Evolutionary conservation across 2,113 vertebrate genomes (phyloP).

Genomic region (Chamaetylas fuelleborni): DNA sequence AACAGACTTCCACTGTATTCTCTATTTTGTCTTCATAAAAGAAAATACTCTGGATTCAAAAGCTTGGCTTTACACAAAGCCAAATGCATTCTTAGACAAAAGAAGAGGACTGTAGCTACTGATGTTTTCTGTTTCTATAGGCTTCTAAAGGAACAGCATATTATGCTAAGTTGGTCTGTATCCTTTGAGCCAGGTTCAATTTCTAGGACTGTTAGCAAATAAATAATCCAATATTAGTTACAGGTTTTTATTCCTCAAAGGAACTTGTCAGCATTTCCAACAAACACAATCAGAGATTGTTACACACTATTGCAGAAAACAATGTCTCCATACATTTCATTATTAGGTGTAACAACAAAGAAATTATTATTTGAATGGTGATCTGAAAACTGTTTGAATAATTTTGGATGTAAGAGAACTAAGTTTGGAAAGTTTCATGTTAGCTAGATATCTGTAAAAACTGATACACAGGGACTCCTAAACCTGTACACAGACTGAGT

Average conservation of each 20-base stretch:
- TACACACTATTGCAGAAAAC: not conserved
- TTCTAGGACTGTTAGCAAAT: not conserved
- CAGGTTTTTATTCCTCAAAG: not conserved
- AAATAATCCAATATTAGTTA: not conserved
- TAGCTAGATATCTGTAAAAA: not conserved
- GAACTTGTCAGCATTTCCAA: not conserved
- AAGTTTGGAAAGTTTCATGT: not conserved
- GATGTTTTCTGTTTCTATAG: not conserved
- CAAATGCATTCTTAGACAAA: not conserved
- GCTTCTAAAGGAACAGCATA: not conserved
- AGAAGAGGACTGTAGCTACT: not conserved
- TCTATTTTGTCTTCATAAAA: not conserved
- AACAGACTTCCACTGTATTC: not conserved
- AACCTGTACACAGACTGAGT: not conserved
- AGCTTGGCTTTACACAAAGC: conserved; percentile 13
- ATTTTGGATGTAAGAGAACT: not conserved
- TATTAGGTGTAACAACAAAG: not conserved
- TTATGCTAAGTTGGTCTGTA: not conserved
- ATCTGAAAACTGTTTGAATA: not conserved
- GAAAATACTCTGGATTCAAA: not conserved
- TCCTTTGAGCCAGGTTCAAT: not conserved
- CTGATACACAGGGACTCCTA: not conserved
- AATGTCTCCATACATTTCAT: not conserved
- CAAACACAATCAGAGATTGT: not conserved
- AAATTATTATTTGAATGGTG: not conserved